These are phyloP conservation scores for Agapetus fuscipes DNA, from an alignment of 2,888 invertebrate species.

Conservation along the genomic window DNA sequence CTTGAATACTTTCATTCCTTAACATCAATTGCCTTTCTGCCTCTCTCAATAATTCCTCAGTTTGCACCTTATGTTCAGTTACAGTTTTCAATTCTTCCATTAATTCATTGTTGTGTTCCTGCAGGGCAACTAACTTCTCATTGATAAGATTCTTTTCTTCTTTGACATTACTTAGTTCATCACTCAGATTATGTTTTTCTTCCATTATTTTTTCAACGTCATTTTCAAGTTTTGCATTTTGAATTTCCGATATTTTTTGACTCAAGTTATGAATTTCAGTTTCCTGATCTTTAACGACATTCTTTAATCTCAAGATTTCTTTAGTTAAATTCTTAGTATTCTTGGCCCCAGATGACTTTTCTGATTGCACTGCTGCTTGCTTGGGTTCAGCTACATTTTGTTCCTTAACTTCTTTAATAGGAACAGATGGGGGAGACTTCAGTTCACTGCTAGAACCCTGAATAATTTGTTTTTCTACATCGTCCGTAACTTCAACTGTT, in stretches of 20 bases:
- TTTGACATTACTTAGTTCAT: conserved; percentile 28
- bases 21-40: conserved; percentile 13
- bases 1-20: conserved; percentile 2
- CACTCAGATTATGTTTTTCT: conserved; percentile 28
- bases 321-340: conserved; percentile 42
- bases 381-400: conserved; percentile 3
- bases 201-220: conserved; percentile 21
- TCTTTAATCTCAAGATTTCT: conserved; percentile 43
- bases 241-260: conserved; percentile 23
- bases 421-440: conserved; percentile 18
- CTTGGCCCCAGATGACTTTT: conserved; percentile 32
- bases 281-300: conserved; percentile 43
- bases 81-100: conserved; percentile 2
- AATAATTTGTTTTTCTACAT: conserved; percentile 29
- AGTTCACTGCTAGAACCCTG: conserved; percentile 32
- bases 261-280: conserved; percentile 28
- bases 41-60: conserved; percentile 7
- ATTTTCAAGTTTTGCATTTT: conserved; percentile 24
- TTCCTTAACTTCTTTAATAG: not conserved
- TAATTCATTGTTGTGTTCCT: conserved; percentile 20
- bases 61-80: not conserved
- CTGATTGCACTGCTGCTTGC: conserved; percentile 26
- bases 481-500: conserved; percentile 24
- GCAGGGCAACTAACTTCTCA: conserved; percentile 25
- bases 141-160: conserved; percentile 28